phyloP scores from a whole-genome alignment of 2,113 vertebrate genomes.

The Odontophorus gujanensis region DNA sequence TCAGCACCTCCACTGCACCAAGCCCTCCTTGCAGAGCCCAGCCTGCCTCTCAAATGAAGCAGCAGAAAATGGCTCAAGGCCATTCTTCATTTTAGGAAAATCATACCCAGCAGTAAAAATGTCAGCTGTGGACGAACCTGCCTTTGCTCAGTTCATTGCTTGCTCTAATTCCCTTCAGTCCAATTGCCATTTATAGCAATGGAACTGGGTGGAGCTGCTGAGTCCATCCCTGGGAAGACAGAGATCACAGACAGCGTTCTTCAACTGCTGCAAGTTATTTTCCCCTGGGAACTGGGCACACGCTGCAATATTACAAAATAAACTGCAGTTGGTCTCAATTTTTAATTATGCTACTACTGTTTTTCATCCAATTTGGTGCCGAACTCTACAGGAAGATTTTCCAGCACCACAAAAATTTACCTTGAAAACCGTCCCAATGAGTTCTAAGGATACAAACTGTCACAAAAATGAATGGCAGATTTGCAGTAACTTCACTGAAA shows the following conservation, averaged over 20 bases:
- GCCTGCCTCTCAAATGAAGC: not conserved
- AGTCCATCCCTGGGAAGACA: slow-evolving; percentile 23
- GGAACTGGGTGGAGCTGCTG: slow-evolving; percentile 21
- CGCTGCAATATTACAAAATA: not conserved
- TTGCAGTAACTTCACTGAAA: not conserved
- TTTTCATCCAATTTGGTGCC: slow-evolving; percentile 13
- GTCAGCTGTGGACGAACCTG: slow-evolving; percentile 20
- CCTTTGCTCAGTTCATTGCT: not conserved
- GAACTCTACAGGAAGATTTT: not conserved
- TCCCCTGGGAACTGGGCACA: not conserved
- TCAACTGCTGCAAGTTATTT: slow-evolving; percentile 7
- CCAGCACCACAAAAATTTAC: not conserved
- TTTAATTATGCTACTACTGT: not conserved
- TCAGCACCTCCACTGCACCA: not conserved
- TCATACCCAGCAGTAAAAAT: not conserved
- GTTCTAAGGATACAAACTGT: not conserved
- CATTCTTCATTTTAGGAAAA: not conserved
- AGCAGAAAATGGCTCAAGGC: not conserved
- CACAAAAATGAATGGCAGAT: not conserved
- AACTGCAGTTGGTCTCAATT: not conserved
- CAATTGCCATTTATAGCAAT: slow-evolving; percentile 12
- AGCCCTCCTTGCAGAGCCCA: not conserved
- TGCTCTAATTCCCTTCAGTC: slow-evolving; percentile 17
- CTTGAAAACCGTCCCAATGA: not conserved
- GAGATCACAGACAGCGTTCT: slow-evolving; percentile 44